phyloP scores from a whole-genome alignment of 2,888 invertebrate genomes.

The Microplitis manilae region DNA sequence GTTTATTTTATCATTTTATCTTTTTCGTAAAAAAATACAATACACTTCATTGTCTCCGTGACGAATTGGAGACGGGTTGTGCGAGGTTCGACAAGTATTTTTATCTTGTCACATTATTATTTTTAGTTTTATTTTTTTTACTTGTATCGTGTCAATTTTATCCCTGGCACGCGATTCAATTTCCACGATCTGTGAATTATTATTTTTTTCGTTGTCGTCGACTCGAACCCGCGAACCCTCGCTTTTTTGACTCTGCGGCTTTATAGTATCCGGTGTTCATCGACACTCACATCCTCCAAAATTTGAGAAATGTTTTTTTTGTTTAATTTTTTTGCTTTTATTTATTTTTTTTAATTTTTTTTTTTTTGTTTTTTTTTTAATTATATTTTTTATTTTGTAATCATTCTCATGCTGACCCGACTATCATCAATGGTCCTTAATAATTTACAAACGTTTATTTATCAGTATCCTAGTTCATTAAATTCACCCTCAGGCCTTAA shows the following conservation, averaged over 20 bases:
- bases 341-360: slow-evolving; percentile 33
- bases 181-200: neutral
- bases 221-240: neutral
- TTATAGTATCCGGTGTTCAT: neutral
- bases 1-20: slow-evolving; percentile 5
- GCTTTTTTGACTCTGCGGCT: neutral
- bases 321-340: neutral
- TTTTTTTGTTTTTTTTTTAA: slow-evolving; percentile 40
- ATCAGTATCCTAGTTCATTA: slow-evolving; percentile 35
- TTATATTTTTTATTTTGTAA: neutral
- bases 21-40: slow-evolving; percentile 27
- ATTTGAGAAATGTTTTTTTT: neutral
- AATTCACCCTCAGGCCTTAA: slow-evolving; percentile 19
- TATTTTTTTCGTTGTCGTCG: slow-evolving; percentile 7
- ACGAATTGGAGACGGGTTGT: slow-evolving; percentile 23
- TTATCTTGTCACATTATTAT: slow-evolving; percentile 18
- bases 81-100: slow-evolving; percentile 23
- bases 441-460: slow-evolving; percentile 37
- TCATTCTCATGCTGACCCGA: neutral
- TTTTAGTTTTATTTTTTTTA: neutral
- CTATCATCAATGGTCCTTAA: slow-evolving; percentile 34
- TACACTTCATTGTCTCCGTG: slow-evolving; percentile 21
- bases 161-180: slow-evolving; percentile 10
- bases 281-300: neutral
- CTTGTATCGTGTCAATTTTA: slow-evolving; percentile 8